Evolutionary conservation across 2,797 vertebrate genomes (phyloP).

Genomic region (Pipistrellus pipistrellus): DNA sequence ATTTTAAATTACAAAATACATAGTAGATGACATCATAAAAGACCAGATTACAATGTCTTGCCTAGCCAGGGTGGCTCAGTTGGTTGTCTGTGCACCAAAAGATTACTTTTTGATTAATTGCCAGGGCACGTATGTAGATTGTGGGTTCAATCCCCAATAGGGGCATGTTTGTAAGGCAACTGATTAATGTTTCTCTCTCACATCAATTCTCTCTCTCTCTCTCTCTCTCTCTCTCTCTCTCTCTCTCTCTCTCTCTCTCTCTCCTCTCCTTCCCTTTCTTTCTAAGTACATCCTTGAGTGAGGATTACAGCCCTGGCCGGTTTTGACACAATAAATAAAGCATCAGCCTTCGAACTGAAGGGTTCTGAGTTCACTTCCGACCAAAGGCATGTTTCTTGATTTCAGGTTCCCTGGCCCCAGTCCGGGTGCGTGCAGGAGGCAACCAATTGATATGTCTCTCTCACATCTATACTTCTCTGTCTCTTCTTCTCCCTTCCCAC

Average conservation of each 20-base stretch:
- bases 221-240: too few species aligned
- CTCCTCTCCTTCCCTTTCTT: too few species aligned
- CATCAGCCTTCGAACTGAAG: background rate
- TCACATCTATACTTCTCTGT: background rate
- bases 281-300: too few species aligned
- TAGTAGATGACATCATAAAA: background rate
- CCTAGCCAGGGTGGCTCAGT: background rate
- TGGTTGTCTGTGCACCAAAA: background rate
- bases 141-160: background rate
- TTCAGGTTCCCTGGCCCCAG: background rate
- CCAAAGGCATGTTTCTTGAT: background rate
- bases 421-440: too few species aligned
- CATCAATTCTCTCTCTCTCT: background rate
- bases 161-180: background rate
- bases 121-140: background rate
- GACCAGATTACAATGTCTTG: background rate
- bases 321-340: too few species aligned
- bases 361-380: background rate
- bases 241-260: background rate
- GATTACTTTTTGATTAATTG: background rate
- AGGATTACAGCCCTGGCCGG: too few species aligned
- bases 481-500: background rate
- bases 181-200: background rate
- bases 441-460: background rate
- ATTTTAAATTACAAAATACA: slow-evolving; percentile 20